Evolutionary conservation across 1,140 invertebrate species (phyloP), one percentile per base, ranked within the genome.

Genomic region (Megathymus violae): DNA sequence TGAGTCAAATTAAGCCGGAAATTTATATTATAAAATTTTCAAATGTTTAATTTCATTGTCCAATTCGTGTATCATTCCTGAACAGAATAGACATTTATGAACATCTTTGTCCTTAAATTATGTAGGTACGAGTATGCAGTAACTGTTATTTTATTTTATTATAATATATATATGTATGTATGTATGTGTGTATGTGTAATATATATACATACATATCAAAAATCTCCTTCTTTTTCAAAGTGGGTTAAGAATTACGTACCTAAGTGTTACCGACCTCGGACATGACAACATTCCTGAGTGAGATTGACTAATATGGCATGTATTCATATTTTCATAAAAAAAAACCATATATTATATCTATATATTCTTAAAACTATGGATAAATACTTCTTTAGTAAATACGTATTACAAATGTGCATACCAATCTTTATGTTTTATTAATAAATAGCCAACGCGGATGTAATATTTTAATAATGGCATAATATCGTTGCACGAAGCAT

Each of bases 1-100:
- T 93, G 95, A 97, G 95, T 97, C 95, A 96, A 97, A 96, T 97
- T 96, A 95, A 96, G 95, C 95, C 94, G 94, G n/a, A n/a, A n/a
- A n/a, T n/a, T n/a, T n/a, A n/a, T n/a, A n/a, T n/a, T n/a, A n/a
- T n/a, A n/a, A n/a, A n/a, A n/a, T n/a, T n/a, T n/a, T n/a, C n/a
- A n/a, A n/a, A n/a, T n/a, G n/a, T n/a, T n/a, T n/a, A n/a, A n/a
- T n/a, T n/a, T n/a, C n/a, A n/a, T n/a, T n/a, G n/a, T n/a, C n/a
- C n/a, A n/a, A n/a, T n/a, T n/a, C n/a, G n/a, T n/a, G n/a, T n/a
- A n/a, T n/a, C n/a, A n/a, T n/a, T n/a, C n/a, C n/a, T n/a, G n/a
- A n/a, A n/a, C n/a, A n/a, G n/a, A n/a, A n/a, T n/a, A n/a, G n/a
- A n/a, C n/a, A n/a, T n/a, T n/a, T n/a, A n/a, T n/a, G n/a, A n/a